Base-by-base conservation (phyloP, 2,888 invertebrate genomes). In the Chymomyza fuscimana region DNA sequence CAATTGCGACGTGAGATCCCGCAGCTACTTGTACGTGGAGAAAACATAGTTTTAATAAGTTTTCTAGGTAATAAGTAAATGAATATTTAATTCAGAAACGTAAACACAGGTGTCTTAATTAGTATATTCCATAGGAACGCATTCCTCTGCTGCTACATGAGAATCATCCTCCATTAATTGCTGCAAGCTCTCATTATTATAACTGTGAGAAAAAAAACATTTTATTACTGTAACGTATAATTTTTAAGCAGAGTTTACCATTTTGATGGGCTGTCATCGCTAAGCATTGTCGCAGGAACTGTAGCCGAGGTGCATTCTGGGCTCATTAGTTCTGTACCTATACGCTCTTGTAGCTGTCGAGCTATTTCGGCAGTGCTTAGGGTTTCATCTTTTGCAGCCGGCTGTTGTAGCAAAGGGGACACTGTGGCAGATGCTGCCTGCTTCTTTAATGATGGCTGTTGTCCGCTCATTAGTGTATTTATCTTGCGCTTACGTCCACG, bases 301-400 rank as follows among this genome's bases (percentile, higher is more conserved):
- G 97, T 97, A 1, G 97, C 95, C 0, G 97, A 97, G 40, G 97
- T 96, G 80, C 96, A 94, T 90, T 97, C 97, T 2, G 96, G 96
- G 60, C 81, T 85, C 76, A 96, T 93, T 75, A 97, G 92, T 91
- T 97, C 96, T 40, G 89, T 89, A 12, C 96, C 95, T 29, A 95
- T 95, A 15, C 89, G 86, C 19, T 97, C 96, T 90, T 97, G 97
- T 74, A 98, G 92, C 90, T 98, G 97, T 52, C 97, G 93, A 90
- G 97, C 97, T 7, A 97, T 96, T 91, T 98, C 97, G 89, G 97
- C 97, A 0, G 97, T 95, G 9, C 97, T 97, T 96, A 97, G 96
- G 86, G 96, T 96, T 25, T 96, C 96, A 89, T 96, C 96, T 36
- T 79, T 77, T 4, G 70, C 15, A 5, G 22, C 73, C 50, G 50